Evolutionary conservation across 1,140 invertebrate genomes (phyloP).

Genomic region (Pygmarrhopalites habei): DNA sequence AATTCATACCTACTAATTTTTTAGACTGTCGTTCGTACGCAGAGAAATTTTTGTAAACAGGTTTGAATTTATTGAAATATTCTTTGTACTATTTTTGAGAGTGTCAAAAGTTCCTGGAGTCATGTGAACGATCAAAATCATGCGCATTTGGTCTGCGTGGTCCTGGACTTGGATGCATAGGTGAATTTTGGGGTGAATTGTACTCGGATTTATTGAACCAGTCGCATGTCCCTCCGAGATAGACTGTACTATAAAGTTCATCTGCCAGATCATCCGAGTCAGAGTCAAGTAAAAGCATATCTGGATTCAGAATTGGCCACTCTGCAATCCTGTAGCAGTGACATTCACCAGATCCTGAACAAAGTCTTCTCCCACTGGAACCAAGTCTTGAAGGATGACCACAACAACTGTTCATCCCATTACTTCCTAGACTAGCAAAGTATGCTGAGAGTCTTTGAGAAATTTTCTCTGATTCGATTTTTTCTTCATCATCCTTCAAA

Average conservation of each 20-base stretch:
- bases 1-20: too few species aligned
- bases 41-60: too few species aligned
- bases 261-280: slow-evolving; percentile 8
- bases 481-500: slow-evolving; percentile 14
- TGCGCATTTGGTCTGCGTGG: too few species aligned
- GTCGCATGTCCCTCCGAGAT: neutral
- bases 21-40: too few species aligned
- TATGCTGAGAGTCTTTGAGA: neutral
- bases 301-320: neutral
- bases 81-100: too few species aligned
- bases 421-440: neutral
- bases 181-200: too few species aligned
- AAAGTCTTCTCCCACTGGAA: neutral
- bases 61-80: too few species aligned
- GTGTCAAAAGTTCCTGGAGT: too few species aligned
- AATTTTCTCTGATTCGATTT: slow-evolving; percentile 3
- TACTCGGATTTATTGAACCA: neutral
- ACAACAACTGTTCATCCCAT: neutral
- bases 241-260: slow-evolving; percentile 6
- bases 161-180: too few species aligned
- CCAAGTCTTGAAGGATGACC: neutral
- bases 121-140: too few species aligned
- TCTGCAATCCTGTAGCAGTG: neutral
- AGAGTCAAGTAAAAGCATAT: neutral
- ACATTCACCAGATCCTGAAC: neutral